Conservation (phyloP, 2,888 invertebrate species). For the Oxystoma pomonae region DNA sequence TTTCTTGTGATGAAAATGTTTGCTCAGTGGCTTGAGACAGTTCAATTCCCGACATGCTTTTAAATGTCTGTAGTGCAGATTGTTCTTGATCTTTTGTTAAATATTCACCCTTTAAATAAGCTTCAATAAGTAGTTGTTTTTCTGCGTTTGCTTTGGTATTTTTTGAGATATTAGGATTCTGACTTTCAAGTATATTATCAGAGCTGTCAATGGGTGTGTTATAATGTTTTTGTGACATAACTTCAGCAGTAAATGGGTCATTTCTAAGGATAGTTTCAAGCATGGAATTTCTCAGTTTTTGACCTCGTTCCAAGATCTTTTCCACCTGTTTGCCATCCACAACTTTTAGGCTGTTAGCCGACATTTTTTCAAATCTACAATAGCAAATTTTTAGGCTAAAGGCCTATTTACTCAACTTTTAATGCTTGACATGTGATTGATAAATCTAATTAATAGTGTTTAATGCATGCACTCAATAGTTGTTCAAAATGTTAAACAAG, state of each 20-base stretch:
- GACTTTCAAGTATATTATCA: neutral
- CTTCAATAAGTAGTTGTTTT: constrained; percentile 31
- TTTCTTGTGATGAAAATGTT: constrained; percentile 23
- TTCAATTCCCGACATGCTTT: constrained; percentile 44
- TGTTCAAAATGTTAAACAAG: too few species aligned
- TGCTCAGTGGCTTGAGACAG: constrained; percentile 39
- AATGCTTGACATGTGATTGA: too few species aligned
- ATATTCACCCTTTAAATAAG: constrained; percentile 45
- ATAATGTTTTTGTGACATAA: constrained; percentile 28
- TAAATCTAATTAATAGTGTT: too few species aligned
- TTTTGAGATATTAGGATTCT: neutral
- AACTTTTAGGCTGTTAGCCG: constrained; percentile 11
- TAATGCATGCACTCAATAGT: too few species aligned
- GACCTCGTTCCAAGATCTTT: constrained; percentile 39
- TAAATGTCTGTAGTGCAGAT: constrained; percentile 45
- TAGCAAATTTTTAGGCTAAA: too few species aligned
- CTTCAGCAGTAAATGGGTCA: constrained; percentile 40
- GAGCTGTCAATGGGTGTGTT: constrained; percentile 24
- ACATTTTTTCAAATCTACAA: neutral
- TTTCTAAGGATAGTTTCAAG: constrained; percentile 45
- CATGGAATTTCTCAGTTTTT: constrained; percentile 44
- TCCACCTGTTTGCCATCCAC: constrained; percentile 28
- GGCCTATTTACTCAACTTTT: too few species aligned
- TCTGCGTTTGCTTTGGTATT: neutral
- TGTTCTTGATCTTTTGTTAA: constrained; percentile 45